phyloP scores from a whole-genome alignment of 2,113 vertebrate species.

The Pionites leucogaster region DNA sequence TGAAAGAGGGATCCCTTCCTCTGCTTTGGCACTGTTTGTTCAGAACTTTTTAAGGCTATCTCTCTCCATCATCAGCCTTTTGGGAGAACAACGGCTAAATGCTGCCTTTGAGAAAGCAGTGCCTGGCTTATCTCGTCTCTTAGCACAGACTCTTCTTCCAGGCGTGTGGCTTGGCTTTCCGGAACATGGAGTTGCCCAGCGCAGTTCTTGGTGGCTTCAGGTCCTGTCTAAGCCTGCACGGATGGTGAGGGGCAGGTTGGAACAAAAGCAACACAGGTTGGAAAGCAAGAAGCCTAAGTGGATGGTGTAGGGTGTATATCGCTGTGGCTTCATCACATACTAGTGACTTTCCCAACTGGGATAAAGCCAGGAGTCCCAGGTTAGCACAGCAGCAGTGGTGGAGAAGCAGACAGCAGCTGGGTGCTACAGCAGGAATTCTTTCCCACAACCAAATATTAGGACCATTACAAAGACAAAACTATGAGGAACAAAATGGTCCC shows the following conservation, averaged over 20 bases:
- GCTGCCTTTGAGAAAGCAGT: neutral
- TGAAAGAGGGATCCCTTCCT: neutral
- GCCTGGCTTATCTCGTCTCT: neutral
- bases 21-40: neutral
- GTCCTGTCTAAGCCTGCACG: neutral
- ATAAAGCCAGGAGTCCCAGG: neutral
- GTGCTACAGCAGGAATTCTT: neutral
- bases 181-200: neutral
- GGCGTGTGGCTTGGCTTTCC: fast-evolving
- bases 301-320: neutral
- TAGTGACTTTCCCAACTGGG: neutral
- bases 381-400: neutral
- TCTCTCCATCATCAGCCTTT: neutral
- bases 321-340: neutral
- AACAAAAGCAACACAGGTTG: fast-evolving
- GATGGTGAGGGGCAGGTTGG: neutral
- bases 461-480: neutral
- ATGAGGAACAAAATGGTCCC: neutral
- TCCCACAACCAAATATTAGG: neutral
- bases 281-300: neutral
- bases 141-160: neutral
- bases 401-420: neutral
- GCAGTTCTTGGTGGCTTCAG: neutral
- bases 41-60: neutral
- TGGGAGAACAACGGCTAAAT: neutral